A percentile compares a stretch with the other conserved stretches of the same genome.
phyloP scores from a whole-genome alignment of 2,113 vertebrate genomes.

The Astur gentilis region DNA sequence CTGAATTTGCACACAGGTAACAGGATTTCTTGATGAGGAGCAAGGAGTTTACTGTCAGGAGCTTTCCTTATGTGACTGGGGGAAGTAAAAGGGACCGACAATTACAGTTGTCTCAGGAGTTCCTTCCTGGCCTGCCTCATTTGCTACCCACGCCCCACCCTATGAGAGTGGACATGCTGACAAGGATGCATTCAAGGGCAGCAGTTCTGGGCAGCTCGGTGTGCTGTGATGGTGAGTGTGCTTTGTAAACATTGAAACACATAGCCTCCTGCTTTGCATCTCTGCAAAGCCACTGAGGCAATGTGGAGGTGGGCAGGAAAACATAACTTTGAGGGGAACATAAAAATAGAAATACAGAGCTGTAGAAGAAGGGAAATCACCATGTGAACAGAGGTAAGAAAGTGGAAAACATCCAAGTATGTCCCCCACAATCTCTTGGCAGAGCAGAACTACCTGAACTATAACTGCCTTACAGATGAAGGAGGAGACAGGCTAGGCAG shows the following conservation, averaged over 20 bases:
- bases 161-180: fast-evolving
- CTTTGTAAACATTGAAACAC: background rate
- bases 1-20: background rate
- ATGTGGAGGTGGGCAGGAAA: background rate
- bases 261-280: background rate
- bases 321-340: background rate
- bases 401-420: background rate
- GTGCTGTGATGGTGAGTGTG: background rate
- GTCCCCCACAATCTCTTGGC: background rate
- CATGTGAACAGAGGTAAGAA: background rate
- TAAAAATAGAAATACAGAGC: background rate
- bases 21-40: background rate
- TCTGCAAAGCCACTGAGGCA: background rate
- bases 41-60: background rate
- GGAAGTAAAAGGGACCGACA: background rate
- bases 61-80: background rate
- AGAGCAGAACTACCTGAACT: background rate
- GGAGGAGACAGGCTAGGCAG: background rate
- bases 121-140: background rate
- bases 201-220: background rate
- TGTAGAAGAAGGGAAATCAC: background rate
- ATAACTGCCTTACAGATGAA: too few species aligned
- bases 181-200: background rate
- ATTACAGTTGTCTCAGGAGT: background rate
- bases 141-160: background rate